Evolutionary conservation across 2,888 invertebrate genomes (phyloP), one percentile per base, ranked within the genome.

Genomic region (Lycaena phlaeas): DNA sequence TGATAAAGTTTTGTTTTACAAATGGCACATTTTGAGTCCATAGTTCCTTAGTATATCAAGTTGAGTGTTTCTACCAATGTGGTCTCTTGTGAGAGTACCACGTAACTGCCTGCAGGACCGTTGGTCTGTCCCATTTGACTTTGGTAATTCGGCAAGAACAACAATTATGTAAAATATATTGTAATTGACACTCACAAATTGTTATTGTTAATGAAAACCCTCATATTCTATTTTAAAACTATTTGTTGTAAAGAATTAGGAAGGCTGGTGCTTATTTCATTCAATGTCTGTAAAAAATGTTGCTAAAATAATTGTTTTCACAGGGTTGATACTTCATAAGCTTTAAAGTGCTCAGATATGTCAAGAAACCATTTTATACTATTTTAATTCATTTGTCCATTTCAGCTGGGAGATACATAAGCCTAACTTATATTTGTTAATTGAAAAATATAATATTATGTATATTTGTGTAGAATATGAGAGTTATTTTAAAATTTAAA

Each of bases 61-160:
- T 36, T 29, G 38, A 41, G 36, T 36, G 25, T 36, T 14, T 15
- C 54, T 48, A 42, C 43, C 38, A 22, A n/a, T n/a, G n/a, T n/a
- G n/a, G n/a, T n/a, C n/a, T n/a, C n/a, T 34, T 41, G 26, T 29
- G 34, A 41, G 39, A 39, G 28, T 28, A 41, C 39, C n/a, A n/a
- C 38, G 34, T 31, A 29, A 22, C 41, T 39, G 39, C 37, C 14
- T 36, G 40, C 44, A 43, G 42, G 43, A 45, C 48, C 50, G 49
- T 48, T n/a, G n/a, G 49, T 46, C 52, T 44, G 47, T 31, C 37
- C 36, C 40, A 27, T 40, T 27, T 26, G 6, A 28, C 26, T 42
- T 44, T 46, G 51, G 52, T 50, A 45, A 51, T 51, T 54, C 53
- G 53, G 51, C 54, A 54, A 50, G 43, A 45, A 43, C 17, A 11